These are phyloP conservation scores for Lanistes nyassanus DNA, from an alignment of 1,140 invertebrate species.

Conservation along the genomic window DNA sequence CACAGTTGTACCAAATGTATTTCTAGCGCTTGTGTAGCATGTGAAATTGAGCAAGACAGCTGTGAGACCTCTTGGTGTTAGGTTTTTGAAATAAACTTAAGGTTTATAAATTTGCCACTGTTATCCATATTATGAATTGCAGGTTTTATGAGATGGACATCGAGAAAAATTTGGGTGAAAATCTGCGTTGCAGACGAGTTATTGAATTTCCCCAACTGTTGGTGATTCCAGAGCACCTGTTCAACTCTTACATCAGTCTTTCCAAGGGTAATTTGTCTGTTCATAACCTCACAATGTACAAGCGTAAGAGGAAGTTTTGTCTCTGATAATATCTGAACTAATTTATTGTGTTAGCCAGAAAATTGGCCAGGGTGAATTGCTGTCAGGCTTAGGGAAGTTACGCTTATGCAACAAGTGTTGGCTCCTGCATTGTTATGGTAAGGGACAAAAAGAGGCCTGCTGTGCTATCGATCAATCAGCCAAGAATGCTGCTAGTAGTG, in stretches of 20 bases:
- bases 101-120: background rate
- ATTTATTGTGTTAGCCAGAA: no score
- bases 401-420: no score
- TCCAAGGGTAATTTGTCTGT: background rate
- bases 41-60: background rate
- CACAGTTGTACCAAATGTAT: background rate
- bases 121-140: slow-evolving; percentile 19
- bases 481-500: no score
- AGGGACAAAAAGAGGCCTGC: no score
- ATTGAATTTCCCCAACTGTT: slow-evolving; percentile 39
- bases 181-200: slow-evolving; percentile 35
- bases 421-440: no score
- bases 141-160: slow-evolving; percentile 36
- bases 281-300: no score
- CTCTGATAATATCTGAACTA: no score
- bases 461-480: no score
- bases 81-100: background rate
- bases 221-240: slow-evolving; percentile 13
- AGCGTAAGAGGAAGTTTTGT: no score
- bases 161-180: slow-evolving; percentile 30
- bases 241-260: background rate
- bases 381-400: no score
- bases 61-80: background rate
- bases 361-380: no score
- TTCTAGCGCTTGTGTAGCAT: background rate